These are phyloP conservation scores for Cephalopholis sonnerati DNA, from an alignment of 2,113 vertebrate species.

Conservation along the genomic window DNA sequence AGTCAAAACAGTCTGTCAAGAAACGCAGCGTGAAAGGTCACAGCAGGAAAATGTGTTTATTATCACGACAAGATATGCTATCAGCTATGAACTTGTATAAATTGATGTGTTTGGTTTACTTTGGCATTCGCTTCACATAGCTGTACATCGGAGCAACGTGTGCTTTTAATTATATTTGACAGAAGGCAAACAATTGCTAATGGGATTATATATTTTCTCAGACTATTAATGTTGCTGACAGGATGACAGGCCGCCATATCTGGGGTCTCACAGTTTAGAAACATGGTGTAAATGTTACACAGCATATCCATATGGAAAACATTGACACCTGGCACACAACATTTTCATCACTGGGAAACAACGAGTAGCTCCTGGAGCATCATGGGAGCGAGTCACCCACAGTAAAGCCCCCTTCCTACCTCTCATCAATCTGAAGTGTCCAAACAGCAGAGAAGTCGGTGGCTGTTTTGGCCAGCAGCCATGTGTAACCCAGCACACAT, in stretches of 20 bases:
- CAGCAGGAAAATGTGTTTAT: constrained; percentile 67
- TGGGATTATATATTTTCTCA: constrained; percentile 60
- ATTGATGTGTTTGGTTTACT: constrained; percentile 59
- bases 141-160: constrained; percentile 30
- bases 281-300: constrained; percentile 24
- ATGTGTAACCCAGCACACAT: constrained; percentile 11
- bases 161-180: constrained; percentile 62
- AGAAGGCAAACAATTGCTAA: constrained; percentile 59
- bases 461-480: constrained; percentile 40
- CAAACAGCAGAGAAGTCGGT: constrained; percentile 24
- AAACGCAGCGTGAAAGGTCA: constrained; percentile 56
- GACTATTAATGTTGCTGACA: constrained; percentile 41
- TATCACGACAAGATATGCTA: constrained; percentile 65
- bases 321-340: constrained; percentile 66
- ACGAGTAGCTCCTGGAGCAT: constrained; percentile 10
- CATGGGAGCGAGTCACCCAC: constrained; percentile 6
- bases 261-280: constrained; percentile 43
- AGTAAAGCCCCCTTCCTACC: background rate
- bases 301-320: constrained; percentile 67
- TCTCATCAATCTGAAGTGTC: constrained; percentile 63
- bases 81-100: constrained; percentile 38
- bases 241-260: constrained; percentile 30
- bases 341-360: constrained; percentile 42
- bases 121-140: constrained; percentile 48
- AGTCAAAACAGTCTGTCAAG: constrained; percentile 55